These are phyloP conservation scores for Pachyramphus minor DNA, from an alignment of 2,113 vertebrate genomes.

Conservation along the genomic window DNA sequence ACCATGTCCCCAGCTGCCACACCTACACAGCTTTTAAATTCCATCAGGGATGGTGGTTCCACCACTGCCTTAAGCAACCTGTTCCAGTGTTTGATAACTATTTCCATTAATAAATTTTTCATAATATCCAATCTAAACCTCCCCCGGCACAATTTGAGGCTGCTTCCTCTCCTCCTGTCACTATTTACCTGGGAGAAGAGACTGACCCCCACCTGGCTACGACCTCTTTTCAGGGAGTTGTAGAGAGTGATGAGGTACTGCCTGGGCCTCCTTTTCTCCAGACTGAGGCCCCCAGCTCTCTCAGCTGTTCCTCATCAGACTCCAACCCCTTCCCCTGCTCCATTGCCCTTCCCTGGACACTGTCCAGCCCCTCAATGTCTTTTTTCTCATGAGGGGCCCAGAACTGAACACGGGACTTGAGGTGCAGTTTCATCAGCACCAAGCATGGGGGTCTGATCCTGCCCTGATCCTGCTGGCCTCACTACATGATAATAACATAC, in stretches of 20 bases:
- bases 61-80: not conserved
- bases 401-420: not conserved
- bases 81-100: not conserved
- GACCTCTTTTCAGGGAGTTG: not conserved
- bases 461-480: not conserved
- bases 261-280: not conserved
- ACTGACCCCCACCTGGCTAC: not conserved
- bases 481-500: not conserved
- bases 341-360: not conserved
- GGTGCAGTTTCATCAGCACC: not conserved
- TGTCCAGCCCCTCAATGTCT: not conserved
- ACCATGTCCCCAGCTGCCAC: not conserved
- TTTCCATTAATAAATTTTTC: not conserved
- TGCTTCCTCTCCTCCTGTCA: not conserved
- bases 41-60: not conserved
- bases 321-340: not conserved
- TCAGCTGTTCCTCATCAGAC: not conserved
- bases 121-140: not conserved
- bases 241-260: not conserved
- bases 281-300: not conserved
- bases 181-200: not conserved
- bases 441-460: not conserved
- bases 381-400: not conserved
- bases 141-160: accelerated
- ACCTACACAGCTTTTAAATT: not conserved